Evolutionary conservation across 2,797 vertebrate species (phyloP), one percentile per base, ranked within the genome.

Genomic region (Novumbra hubbsi): DNA sequence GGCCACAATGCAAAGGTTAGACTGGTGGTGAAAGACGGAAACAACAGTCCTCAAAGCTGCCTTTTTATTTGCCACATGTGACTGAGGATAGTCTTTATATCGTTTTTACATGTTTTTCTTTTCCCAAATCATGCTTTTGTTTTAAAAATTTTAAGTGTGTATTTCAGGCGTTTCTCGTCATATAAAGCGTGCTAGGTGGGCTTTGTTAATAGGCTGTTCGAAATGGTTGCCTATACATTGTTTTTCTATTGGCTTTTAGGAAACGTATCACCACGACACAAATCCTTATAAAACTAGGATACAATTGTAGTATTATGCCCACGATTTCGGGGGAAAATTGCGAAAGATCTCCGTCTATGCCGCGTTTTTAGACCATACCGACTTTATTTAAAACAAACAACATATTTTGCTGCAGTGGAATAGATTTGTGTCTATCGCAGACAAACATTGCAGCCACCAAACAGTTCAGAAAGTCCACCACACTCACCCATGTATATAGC

Each of bases 41-140:
- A 82, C 80, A 69, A 87, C 80, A 72, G 67, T 64, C 70, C 69
- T 38, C 73, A 76, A 87, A 81, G 81, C 85, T 87, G 71, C 77
- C 77, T 86, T 45, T 87, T 88, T 92, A 84, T 88, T 91, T 91
- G 87, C 83, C 86, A 84, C 65, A 86, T 80, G 73, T 82, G 86
- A 90, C 85, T 88, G 88, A 91, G 91, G 78, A 83, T 82, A 90
- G 91, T 92, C 91, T 93, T 93, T 88, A 93, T 94, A 91, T 94
- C 71, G 78, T 82, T 71, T 74, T 80, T 75, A 67, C 50, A 60
- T 83, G 65, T 68, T 75, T 41, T 70, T 57, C 21, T 60, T 60
- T 60, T 4, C 21, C 21, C 52, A 67, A 80, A 84, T 84, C 73
- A 67, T 74, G 62, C 72, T 69, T 24, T 12, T 60, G 14, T 69